Conservation (phyloP, 2,888 invertebrate genomes). For the Mesochorus sp. region DNA sequence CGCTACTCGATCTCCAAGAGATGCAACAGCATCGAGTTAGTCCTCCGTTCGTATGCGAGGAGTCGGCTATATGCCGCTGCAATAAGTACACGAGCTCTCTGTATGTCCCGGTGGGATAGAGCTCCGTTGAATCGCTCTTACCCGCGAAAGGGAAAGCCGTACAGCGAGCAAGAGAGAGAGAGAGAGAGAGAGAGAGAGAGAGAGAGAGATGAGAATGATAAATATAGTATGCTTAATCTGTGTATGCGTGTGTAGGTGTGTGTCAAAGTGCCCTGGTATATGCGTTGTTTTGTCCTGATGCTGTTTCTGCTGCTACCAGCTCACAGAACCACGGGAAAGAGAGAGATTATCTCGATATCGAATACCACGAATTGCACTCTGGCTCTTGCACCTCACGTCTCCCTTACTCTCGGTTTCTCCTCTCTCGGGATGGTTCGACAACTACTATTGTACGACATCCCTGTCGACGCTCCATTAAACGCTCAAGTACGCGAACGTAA, state of each 20-base stretch:
- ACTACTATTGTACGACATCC: conserved; percentile 31
- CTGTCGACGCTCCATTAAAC: conserved; percentile 65
- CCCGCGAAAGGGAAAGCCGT: conserved; percentile 74
- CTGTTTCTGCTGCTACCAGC: conserved; percentile 45
- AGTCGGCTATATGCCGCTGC: conserved; percentile 29
- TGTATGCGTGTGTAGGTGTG: not conserved
- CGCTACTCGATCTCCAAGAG: conserved; percentile 56
- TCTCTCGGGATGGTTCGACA: conserved; percentile 16
- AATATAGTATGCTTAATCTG: too few species aligned
- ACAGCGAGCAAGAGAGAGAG: conserved; percentile 63
- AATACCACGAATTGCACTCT: conserved; percentile 82
- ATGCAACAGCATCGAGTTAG: conserved; percentile 51
- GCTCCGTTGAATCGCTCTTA: conserved; percentile 63
- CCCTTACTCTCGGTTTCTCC: conserved; percentile 30
- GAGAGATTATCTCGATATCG: conserved; percentile 82
- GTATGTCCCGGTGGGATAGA: conserved; percentile 56
- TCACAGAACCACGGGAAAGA: conserved; percentile 66
- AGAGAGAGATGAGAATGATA: too few species aligned
- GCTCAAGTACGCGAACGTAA: conserved; percentile 64
- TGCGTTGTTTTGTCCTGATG: conserved; percentile 34
- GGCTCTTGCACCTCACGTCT: conserved; percentile 65
- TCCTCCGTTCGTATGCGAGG: conserved; percentile 42
- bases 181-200: conserved; percentile 61
- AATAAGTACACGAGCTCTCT: conserved; percentile 22
- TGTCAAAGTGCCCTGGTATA: conserved; percentile 24